phyloP scores from a whole-genome alignment of 2,113 vertebrate species.

The Catharus fuscescens region DNA sequence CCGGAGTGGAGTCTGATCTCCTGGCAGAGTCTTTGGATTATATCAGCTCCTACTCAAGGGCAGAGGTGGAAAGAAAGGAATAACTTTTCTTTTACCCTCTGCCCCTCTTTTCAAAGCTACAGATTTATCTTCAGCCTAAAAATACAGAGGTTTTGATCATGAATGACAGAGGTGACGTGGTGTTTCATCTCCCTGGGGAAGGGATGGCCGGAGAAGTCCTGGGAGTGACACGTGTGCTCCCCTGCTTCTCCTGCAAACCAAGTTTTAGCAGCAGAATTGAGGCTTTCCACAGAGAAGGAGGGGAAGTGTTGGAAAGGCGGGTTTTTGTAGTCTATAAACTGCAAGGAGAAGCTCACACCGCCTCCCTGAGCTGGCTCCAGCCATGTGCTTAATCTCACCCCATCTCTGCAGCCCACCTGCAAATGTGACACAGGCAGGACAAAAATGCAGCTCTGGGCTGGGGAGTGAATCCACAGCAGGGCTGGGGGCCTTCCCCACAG shows the following conservation, averaged over 20 bases:
- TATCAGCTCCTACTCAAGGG: not conserved
- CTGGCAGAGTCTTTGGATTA: not conserved
- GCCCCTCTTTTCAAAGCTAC: constrained; percentile 26
- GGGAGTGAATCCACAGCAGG: fast-evolving
- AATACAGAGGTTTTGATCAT: not conserved
- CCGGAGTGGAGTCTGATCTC: constrained; percentile 1
- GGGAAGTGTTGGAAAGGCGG: not conserved
- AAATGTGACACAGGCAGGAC: not conserved
- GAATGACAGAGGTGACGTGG: not conserved
- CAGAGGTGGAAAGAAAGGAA: constrained; percentile 21
- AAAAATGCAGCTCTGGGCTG: fast-evolving
- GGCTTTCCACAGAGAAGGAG: fast-evolving
- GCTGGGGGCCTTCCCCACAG: not conserved
- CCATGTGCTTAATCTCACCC: not conserved
- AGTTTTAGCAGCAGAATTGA: fast-evolving
- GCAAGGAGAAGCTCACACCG: not conserved
- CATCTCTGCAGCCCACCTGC: not conserved
- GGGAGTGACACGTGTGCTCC: not conserved
- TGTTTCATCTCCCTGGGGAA: not conserved
- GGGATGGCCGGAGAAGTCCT: not conserved
- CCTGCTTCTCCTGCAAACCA: not conserved
- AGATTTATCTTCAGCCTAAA: constrained; percentile 19
- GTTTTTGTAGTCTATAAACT: not conserved
- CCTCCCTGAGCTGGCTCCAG: not conserved
- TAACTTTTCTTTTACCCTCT: constrained; percentile 22